phyloP scores from a whole-genome alignment of 2,797 vertebrate genomes.

The Xenopus petersii region DNA sequence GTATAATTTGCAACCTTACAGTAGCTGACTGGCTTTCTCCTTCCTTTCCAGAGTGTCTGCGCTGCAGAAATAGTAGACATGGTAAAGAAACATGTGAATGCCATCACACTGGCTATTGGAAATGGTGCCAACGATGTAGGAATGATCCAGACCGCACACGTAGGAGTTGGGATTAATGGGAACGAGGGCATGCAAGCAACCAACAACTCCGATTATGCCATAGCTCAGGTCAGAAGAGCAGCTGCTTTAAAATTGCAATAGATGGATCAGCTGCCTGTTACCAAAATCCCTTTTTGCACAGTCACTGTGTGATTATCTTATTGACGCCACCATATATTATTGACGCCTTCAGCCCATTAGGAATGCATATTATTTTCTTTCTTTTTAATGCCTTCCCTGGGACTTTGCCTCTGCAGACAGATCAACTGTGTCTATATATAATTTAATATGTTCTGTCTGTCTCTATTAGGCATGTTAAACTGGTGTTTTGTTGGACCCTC shows the following conservation, averaged over 20 bases:
- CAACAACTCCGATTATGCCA: slow-evolving; percentile 96
- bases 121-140: slow-evolving; percentile 97
- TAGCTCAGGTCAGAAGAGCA: slow-evolving; percentile 84
- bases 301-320: neutral
- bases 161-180: slow-evolving; percentile 95
- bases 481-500: too few species aligned
- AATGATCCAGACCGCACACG: slow-evolving; percentile 97
- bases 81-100: slow-evolving; percentile 96
- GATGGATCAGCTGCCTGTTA: neutral
- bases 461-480: too few species aligned
- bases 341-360: too few species aligned
- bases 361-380: too few species aligned
- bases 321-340: too few species aligned
- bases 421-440: too few species aligned
- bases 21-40: slow-evolving; percentile 58
- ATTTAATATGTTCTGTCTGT: too few species aligned
- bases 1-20: slow-evolving; percentile 43
- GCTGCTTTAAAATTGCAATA: neutral
- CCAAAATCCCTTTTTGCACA: neutral
- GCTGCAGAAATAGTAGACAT: slow-evolving; percentile 98
- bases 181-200: slow-evolving; percentile 98
- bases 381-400: too few species aligned
- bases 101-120: slow-evolving; percentile 96
- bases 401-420: too few species aligned
- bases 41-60: slow-evolving; percentile 85